Evolutionary conservation across 2,888 invertebrate species (phyloP).

Genomic region (Danaus chrysippus): DNA sequence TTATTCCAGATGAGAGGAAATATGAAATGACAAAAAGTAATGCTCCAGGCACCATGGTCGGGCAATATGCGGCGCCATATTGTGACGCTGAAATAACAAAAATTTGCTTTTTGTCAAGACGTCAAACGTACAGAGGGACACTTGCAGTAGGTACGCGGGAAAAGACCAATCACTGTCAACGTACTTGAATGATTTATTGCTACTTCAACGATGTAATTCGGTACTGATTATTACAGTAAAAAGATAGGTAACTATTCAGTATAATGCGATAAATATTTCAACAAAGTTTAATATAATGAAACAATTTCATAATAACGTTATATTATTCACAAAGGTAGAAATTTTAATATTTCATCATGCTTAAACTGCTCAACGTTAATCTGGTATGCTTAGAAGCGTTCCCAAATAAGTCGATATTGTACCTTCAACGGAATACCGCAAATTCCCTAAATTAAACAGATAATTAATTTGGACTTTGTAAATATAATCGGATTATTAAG

Average conservation of each 20-base stretch:
- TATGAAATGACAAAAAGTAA: conserved; percentile 6
- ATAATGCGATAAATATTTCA: too few relatives aligned
- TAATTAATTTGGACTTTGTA: conserved; percentile 15
- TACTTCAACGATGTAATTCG: too few relatives aligned
- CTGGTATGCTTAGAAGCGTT: conserved; percentile 4
- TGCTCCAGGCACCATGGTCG: conserved; percentile 5
- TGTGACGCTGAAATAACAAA: conserved; percentile 1
- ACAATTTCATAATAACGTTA: neutral
- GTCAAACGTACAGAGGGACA: neutral
- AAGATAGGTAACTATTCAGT: too few relatives aligned
- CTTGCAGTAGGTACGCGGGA: neutral
- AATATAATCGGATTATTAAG: conserved; percentile 15
- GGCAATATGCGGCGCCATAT: conserved; percentile 5
- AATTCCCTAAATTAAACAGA: conserved; percentile 16
- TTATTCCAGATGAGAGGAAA: conserved; percentile 4
- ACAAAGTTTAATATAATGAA: neutral
- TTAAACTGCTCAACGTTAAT: conserved; percentile 1
- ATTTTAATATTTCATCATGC: conserved; percentile 4
- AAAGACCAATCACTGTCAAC: conserved; percentile 2
- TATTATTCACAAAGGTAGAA: conserved; percentile 2
- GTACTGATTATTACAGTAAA: too few relatives aligned
- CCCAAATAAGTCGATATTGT: conserved; percentile 6
- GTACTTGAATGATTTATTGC: neutral
- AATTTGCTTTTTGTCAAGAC: conserved; percentile 1
- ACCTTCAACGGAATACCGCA: conserved; percentile 8